A percentile compares a stretch with the other conserved stretches of the same genome.
Evolutionary conservation across 2,113 vertebrate genomes (phyloP).

Genomic region (Spheniscus mendiculus): DNA sequence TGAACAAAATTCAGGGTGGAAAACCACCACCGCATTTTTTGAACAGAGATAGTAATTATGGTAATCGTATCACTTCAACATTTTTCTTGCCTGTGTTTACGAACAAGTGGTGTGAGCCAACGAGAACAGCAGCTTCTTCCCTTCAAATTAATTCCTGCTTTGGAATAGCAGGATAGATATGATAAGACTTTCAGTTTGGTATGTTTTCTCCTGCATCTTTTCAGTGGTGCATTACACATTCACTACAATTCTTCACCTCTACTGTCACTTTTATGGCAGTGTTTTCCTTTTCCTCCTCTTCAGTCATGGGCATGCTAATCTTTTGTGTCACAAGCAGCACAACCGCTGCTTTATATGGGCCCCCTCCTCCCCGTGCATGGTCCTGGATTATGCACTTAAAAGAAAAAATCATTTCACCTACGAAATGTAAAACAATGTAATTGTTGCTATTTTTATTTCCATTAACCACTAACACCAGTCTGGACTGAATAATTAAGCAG

Average conservation of each 20-base stretch:
- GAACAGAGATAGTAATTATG: conserved; percentile 7
- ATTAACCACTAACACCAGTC: background rate
- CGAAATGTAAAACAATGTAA: background rate
- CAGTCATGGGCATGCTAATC: conserved; percentile 3
- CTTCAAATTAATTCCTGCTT: background rate
- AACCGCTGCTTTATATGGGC: background rate
- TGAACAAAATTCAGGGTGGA: background rate
- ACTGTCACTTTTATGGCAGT: conserved; percentile 42
- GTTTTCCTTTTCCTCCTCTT: conserved; percentile 22
- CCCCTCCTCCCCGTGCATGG: background rate
- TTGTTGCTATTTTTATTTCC: conserved; percentile 19
- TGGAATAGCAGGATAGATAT: background rate
- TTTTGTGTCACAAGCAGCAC: conserved; percentile 5
- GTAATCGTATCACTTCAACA: background rate
- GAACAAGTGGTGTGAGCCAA: background rate
- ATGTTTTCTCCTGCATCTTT: conserved; percentile 21
- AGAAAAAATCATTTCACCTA: background rate
- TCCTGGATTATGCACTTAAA: background rate
- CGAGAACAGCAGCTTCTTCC: background rate
- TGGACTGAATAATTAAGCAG: conserved; percentile 39
- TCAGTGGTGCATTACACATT: background rate
- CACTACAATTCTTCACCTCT: conserved; percentile 25
- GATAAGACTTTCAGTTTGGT: background rate
- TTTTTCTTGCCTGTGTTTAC: conserved; percentile 1
- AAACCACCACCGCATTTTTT: background rate